Evolutionary conservation across 1,140 invertebrate species (phyloP).

Genomic region (Copidosoma floridanum): DNA sequence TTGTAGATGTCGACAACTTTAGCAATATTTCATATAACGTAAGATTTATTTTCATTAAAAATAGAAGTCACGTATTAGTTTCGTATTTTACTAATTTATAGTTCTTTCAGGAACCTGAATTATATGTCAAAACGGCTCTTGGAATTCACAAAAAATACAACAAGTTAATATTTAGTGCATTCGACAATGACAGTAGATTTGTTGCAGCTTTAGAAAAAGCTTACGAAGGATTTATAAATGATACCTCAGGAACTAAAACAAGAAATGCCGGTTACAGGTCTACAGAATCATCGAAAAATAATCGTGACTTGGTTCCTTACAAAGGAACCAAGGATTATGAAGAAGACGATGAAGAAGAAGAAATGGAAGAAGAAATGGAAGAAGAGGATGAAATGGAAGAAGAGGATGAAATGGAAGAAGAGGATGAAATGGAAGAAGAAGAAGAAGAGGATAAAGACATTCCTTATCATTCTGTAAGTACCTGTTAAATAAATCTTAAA

Average conservation of each 20-base stretch:
- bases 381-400: too few species aligned
- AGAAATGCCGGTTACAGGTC: slow-evolving; percentile 91
- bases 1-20: slow-evolving; percentile 88
- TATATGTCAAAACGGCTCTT: slow-evolving; percentile 95
- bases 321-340: slow-evolving; percentile 98
- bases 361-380: too few species aligned
- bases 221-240: slow-evolving; percentile 96
- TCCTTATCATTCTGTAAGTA: too few species aligned
- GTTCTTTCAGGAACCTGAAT: slow-evolving; percentile 82
- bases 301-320: slow-evolving; percentile 95
- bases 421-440: too few species aligned
- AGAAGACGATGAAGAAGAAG: too few species aligned
- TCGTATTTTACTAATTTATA: slow-evolving; percentile 4
- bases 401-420: too few species aligned
- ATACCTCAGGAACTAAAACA: slow-evolving; percentile 88
- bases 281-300: slow-evolving; percentile 94
- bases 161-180: slow-evolving; percentile 87
- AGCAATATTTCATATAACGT: slow-evolving; percentile 78
- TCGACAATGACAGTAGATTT: slow-evolving; percentile 96
- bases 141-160: slow-evolving; percentile 98
- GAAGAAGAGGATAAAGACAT: too few species aligned
- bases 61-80: too few species aligned
- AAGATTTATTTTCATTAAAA: slow-evolving; percentile 36
- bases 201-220: slow-evolving; percentile 96
- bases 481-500: too few species aligned